Evolutionary conservation across 2,113 vertebrate genomes (phyloP), one percentile per base, ranked within the genome.

Genomic region (Arothron firmamentum): DNA sequence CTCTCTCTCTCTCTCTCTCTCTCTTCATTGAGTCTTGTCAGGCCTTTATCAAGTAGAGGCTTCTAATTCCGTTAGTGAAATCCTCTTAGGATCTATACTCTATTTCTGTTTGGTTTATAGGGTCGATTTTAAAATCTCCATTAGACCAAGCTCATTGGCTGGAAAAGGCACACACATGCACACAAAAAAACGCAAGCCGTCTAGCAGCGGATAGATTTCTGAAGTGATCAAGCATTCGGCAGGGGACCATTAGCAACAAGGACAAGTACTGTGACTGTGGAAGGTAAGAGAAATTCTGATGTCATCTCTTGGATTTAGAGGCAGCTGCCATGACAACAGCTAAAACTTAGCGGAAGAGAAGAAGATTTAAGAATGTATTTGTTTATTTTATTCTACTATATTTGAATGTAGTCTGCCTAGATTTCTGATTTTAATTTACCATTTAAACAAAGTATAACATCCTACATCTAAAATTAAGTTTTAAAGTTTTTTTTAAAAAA

Each of bases 1-100:
- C 25, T 25, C 25, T 7, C 17, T 60, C 8, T 59, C 43, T 43
- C 18, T 64, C 20, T 15, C 10, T 51, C 18, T 51, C 20, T 16
- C 23, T 74, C 38, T 11, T 74, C 72, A 47, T 59, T 65, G 67
- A 79, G 83, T 83, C 89, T 75, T 67, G 78, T 71, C 69, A 13
- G 78, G 72, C 74, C 87, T 90, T 76, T 80, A 91, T 90, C 80
- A 83, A 90, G 80, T 1, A 72, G 79, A 75, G 83, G 88, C 89
- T 79, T 83, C 84, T 95, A 94, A 94, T 93, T 93, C 92, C 88
- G 86, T 86, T 83, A 80, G 42, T 69, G 43, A 88, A 98, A 99
- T 98, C 96, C 93, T 94, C 94, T 98, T 98, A 98, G 74, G 80
- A 87, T 73, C 68, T 83, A 74, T 82, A 83, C 89, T 93, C 93